Conservation (phyloP, 2,888 invertebrate species). For the Girardia tigrina region DNA sequence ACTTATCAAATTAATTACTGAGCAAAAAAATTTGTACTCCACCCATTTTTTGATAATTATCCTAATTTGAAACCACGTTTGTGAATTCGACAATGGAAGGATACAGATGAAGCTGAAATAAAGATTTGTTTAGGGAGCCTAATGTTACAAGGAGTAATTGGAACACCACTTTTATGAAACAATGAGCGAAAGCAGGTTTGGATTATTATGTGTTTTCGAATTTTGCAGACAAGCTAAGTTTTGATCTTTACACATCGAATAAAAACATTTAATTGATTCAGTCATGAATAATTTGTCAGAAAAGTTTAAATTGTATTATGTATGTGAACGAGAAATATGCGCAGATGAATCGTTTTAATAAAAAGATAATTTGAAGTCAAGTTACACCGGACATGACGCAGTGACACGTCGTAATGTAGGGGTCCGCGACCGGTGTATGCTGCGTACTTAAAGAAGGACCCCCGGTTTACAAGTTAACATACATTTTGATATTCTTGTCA, state of each 20-base stretch:
- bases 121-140: constrained; percentile 15
- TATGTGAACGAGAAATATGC: background rate
- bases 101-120: constrained; percentile 30
- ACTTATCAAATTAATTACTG: background rate
- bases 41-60: background rate
- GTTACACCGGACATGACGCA: too few relatives aligned
- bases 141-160: constrained; percentile 25
- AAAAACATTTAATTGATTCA: background rate
- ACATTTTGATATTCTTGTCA: background rate
- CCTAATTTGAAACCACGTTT: background rate
- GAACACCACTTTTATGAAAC: constrained; percentile 24
- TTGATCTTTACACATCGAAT: background rate
- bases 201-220: background rate
- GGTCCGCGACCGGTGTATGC: too few relatives aligned
- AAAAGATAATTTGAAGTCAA: too few relatives aligned
- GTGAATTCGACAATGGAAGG: background rate
- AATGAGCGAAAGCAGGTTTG: background rate
- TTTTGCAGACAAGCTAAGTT: background rate
- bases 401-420: too few relatives aligned
- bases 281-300: background rate
- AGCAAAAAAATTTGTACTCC: background rate
- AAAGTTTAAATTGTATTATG: background rate
- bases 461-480: constrained; percentile 6
- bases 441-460: too few relatives aligned
- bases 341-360: background rate